These are phyloP conservation scores for Mimachlamys varia DNA, from an alignment of 2,888 invertebrate species.

Conservation along the genomic window DNA sequence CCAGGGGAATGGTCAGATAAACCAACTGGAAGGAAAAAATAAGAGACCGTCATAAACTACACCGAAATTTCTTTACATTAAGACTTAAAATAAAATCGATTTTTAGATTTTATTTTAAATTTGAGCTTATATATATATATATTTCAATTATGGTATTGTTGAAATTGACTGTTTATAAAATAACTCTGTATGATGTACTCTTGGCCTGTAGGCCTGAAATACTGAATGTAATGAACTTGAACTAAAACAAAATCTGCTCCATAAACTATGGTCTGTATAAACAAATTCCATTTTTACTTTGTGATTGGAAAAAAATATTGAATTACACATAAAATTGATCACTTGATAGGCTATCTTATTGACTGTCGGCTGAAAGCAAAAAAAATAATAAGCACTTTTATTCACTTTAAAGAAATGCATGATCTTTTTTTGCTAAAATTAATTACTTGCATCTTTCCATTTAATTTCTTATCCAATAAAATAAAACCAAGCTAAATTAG, in stretches of 20 bases:
- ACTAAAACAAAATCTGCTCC: neutral
- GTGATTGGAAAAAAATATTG: neutral
- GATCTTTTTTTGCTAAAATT: neutral
- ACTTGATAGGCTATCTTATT: neutral
- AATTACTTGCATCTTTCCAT: neutral
- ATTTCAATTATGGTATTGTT: too few species aligned
- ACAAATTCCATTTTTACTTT: neutral
- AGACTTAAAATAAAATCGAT: too few species aligned
- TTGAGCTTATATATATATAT: too few species aligned
- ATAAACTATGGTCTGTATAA: neutral
- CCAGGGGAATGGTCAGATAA: constrained; percentile 46
- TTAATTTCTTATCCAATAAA: neutral
- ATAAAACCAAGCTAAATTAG: neutral
- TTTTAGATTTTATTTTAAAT: too few species aligned
- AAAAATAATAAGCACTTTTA: too few species aligned
- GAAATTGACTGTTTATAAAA: too few species aligned
- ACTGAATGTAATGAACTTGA: too few species aligned
- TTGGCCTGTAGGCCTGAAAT: too few species aligned
- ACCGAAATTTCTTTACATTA: neutral
- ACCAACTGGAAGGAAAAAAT: constrained; percentile 44
- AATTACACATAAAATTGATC: neutral
- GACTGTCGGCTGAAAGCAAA: neutral
- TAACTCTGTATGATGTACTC: too few species aligned
- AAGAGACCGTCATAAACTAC: neutral
- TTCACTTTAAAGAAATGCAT: neutral